These are phyloP conservation scores for Ammospiza caudacuta DNA, from an alignment of 2,113 vertebrate genomes.

Conservation along the genomic window DNA sequence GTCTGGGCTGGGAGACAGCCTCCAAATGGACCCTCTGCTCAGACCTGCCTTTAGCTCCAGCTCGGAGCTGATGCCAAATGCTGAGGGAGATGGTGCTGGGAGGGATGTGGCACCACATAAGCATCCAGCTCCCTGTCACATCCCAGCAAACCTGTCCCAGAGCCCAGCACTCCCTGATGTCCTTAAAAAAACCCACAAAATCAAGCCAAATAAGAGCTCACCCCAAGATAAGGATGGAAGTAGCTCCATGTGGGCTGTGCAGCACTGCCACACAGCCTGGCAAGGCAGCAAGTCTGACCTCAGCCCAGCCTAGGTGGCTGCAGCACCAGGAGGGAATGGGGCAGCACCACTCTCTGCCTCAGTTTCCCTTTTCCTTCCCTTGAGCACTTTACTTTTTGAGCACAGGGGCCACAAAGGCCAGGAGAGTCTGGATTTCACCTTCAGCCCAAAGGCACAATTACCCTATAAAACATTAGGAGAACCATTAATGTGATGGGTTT, in stretches of 20 bases:
- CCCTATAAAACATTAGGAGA: neutral
- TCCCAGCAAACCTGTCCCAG: neutral
- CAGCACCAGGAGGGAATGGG: neutral
- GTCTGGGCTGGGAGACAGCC: constrained; percentile 27
- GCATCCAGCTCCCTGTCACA: neutral
- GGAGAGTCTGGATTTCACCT: neutral
- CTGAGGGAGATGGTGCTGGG: neutral
- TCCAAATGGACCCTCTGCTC: constrained; percentile 44
- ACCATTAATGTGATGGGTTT: neutral
- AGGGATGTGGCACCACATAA: accelerated
- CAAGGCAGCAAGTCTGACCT: neutral
- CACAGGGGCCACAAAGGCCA: neutral
- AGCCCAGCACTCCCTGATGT: accelerated
- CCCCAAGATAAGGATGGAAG: neutral
- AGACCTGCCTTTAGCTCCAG: neutral
- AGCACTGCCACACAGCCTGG: accelerated
- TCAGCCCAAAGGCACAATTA: neutral
- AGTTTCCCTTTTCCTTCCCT: constrained; percentile 5
- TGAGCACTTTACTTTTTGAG: neutral
- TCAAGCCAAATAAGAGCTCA: neutral
- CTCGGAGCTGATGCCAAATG: neutral
- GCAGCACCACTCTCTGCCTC: neutral
- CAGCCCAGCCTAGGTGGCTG: neutral
- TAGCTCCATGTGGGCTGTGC: neutral
- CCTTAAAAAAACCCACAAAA: neutral